Conservation (phyloP, 2,888 invertebrate genomes). For the Ypsolopha sequella region DNA sequence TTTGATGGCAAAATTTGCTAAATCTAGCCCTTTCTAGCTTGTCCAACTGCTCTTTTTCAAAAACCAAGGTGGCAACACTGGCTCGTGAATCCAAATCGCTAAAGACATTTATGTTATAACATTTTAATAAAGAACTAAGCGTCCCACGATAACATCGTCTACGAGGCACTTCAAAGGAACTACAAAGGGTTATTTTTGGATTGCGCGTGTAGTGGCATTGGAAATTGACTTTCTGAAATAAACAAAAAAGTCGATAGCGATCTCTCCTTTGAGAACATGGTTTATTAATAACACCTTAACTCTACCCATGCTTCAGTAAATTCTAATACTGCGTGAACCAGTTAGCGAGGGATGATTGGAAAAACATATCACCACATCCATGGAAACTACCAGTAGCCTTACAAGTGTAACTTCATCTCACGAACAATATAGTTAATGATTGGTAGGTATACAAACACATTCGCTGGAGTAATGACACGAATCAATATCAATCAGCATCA, state of each 20-base stretch:
- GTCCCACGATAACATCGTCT: not conserved
- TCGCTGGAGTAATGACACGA: slow-evolving; percentile 32
- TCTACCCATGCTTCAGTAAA: not conserved
- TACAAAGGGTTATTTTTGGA: slow-evolving; percentile 2
- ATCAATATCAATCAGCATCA: slow-evolving; percentile 56
- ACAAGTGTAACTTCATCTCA: not conserved
- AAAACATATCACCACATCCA: not conserved
- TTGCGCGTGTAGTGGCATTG: not conserved
- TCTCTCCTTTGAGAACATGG: not conserved
- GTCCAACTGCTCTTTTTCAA: too few relatives aligned
- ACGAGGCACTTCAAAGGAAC: not conserved
- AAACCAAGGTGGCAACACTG: too few relatives aligned
- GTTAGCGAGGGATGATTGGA: too few relatives aligned
- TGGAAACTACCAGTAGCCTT: slow-evolving; percentile 1
- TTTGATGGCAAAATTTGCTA: too few relatives aligned
- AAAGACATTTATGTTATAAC: slow-evolving; percentile 30
- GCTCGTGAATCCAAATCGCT: slow-evolving; percentile 58
- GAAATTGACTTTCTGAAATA: not conserved
- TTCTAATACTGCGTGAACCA: too few relatives aligned
- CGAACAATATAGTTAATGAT: not conserved
- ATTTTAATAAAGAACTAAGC: not conserved
- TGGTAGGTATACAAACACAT: slow-evolving; percentile 4
- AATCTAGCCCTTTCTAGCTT: too few relatives aligned
- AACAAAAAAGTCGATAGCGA: not conserved
- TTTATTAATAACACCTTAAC: too few relatives aligned